Percentiles rank a stretch among this genome's conserved stretches.
Conservation (phyloP, 1,140 invertebrate genomes). For the Zaprionus gabonicus region DNA sequence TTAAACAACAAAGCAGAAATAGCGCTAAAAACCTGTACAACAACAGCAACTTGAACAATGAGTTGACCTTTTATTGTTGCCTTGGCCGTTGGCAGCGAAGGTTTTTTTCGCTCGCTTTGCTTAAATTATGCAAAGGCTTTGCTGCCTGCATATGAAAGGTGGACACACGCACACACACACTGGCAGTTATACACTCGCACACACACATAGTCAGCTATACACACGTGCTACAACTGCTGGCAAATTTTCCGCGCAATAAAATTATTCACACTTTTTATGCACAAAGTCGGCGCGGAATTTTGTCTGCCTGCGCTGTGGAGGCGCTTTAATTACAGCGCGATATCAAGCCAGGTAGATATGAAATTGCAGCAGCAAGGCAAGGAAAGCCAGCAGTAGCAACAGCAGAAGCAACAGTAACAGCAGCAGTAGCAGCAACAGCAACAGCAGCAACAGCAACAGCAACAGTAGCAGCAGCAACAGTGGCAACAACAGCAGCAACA, state of each 20-base stretch:
- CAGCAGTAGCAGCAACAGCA: not conserved
- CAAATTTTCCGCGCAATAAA: conserved; percentile 77
- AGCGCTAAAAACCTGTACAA: conserved; percentile 6
- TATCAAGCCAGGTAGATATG: not conserved
- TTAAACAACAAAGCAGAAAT: conserved; percentile 21
- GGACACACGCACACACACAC: conserved; percentile 16
- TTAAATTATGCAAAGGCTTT: conserved; percentile 74
- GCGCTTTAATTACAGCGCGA: not conserved
- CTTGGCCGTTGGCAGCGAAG: conserved; percentile 54
- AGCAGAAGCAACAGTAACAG: no score
- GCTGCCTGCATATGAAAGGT: conserved; percentile 41
- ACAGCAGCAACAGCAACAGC: no score
- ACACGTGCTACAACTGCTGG: conserved; percentile 39
- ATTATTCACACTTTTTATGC: conserved; percentile 71
- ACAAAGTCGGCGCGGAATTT: conserved; percentile 4
- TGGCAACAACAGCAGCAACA: not conserved
- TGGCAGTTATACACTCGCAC: not conserved
- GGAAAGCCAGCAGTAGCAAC: not conserved
- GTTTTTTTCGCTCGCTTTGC: conserved; percentile 14
- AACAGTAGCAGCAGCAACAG: not conserved
- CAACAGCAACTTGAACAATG: conserved; percentile 29
- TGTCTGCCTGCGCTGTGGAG: not conserved
- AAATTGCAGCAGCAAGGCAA: not conserved
- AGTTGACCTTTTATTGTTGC: conserved; percentile 65
- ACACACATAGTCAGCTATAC: conserved; percentile 9